phyloP scores from a whole-genome alignment of 2,797 vertebrate genomes.

The Macroramphosus scolopax region DNA sequence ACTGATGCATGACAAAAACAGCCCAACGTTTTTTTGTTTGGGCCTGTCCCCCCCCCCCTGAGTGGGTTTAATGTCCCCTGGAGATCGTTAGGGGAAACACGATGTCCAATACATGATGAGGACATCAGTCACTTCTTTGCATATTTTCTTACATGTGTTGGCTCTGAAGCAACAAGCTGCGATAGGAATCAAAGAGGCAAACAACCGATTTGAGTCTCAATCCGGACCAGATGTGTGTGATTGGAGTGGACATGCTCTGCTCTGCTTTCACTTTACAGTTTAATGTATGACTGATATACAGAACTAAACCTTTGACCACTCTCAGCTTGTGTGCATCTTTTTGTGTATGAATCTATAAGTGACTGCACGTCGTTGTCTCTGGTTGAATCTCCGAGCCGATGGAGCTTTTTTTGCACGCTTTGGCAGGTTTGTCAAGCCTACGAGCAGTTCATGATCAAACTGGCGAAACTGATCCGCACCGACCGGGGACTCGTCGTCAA shows the following conservation, averaged over 20 bases:
- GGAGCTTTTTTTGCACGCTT: no score
- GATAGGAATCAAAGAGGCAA: constrained; percentile 38
- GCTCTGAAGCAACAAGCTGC: constrained; percentile 22
- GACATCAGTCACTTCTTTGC: constrained; percentile 12
- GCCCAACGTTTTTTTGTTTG: constrained; percentile 31
- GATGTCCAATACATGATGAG: constrained; percentile 2
- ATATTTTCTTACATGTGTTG: neutral
- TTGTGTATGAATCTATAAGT: constrained; percentile 5
- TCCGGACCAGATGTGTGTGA: constrained; percentile 55
- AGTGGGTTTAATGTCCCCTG: constrained; percentile 21
- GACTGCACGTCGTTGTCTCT: neutral
- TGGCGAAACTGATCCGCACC: constrained; percentile 85
- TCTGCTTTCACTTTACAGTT: constrained; percentile 50
- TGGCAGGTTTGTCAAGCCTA: constrained; percentile 89
- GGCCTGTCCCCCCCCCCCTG: constrained; percentile 4
- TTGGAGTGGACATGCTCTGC: constrained; percentile 21
- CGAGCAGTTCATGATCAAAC: constrained; percentile 88
- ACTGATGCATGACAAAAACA: constrained; percentile 8
- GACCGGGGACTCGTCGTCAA: constrained; percentile 78
- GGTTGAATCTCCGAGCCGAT: no score
- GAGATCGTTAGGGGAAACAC: constrained; percentile 23
- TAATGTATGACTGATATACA: constrained; percentile 37
- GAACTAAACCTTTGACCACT: constrained; percentile 15
- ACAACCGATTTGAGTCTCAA: constrained; percentile 27
- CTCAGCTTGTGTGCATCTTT: constrained; percentile 6